These are phyloP conservation scores for Styela clava DNA, from an alignment of 23 tunicate species.

Conservation along the genomic window DNA sequence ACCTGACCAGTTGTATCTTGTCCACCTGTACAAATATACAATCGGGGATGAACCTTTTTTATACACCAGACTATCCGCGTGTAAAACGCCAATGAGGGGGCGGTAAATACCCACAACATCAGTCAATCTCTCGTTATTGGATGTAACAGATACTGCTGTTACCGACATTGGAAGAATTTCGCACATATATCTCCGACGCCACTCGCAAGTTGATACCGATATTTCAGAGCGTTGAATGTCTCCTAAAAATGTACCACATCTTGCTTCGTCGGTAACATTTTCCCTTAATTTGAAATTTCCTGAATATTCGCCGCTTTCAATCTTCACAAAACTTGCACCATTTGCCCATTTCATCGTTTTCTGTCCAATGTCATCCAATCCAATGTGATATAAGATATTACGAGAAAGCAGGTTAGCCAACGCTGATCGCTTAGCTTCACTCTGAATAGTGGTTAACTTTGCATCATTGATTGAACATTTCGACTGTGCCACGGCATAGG, in stretches of 20 bases:
- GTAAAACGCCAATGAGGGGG: background rate
- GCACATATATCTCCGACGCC: background rate
- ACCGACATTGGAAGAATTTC: background rate
- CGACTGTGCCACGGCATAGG: background rate
- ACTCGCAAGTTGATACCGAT: background rate
- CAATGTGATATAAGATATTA: background rate
- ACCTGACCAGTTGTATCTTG: too few relatives aligned
- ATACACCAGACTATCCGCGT: constrained; percentile 5
- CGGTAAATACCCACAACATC: background rate
- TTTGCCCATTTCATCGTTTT: constrained; percentile 10
- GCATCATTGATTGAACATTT: background rate
- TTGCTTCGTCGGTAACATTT: background rate
- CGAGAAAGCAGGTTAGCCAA: background rate
- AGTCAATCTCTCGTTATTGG: background rate
- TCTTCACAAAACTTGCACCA: background rate
- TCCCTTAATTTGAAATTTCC: background rate
- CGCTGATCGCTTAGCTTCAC: background rate
- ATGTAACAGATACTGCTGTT: background rate
- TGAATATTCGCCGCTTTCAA: background rate
- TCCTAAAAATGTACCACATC: background rate
- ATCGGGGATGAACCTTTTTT: background rate
- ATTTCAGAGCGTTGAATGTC: background rate
- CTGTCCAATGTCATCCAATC: background rate
- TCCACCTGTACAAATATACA: background rate
- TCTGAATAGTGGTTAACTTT: background rate